Evolutionary conservation across 2,797 vertebrate genomes (phyloP), one percentile per base, ranked within the genome.

Genomic region (Hephaestus fuliginosus): DNA sequence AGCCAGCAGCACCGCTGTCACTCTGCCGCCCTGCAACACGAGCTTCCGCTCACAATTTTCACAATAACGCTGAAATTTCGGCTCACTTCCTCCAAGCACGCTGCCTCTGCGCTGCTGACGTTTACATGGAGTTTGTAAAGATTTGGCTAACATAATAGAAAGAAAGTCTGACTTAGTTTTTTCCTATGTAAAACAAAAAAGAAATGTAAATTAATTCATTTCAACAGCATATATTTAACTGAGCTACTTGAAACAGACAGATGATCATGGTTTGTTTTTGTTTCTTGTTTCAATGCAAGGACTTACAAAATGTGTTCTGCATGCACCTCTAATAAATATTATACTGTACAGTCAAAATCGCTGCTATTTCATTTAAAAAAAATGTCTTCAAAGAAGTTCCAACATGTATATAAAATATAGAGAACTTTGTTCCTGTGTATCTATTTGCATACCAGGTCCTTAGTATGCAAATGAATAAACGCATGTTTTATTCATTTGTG

Each of bases 31-130:
- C 2, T 0, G n/a, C 2, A 3, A 3, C 17, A 3, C 0, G 0
- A 8, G 11, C 57, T 74, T 91, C 90, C 89, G 82, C 17, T 74
- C 14, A 18, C 0, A 0, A 0, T 80, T 64, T 91, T 82, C 88
- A 91, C 11, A 82, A 85, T 86, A 84, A 80, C 0, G 1, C 41
- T 14, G 22, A 0, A n/a, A 3, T 18, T 17, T 4, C 22, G 3
- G 30, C 30, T 33, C 30, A 33, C 3, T 3, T 33, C 0, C 30
- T 33, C 5, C 3, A 33, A 33, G 30, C 30, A 33, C 30, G 30
- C 30, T 33, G 5, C 30, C 30, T 33, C 30, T 33, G 30, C 30
- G 30, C 30, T 33, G 30, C 15, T 6, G 20, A 44, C 22, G 7
- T 49, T 48, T 12, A 43, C 3, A 7, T 25, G 4, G 36, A 9